Evolutionary conservation across 64 coral and sea anemone genomes (phyloP), one percentile per base, ranked within the genome.

Genomic region (Dendronephthya gigantea): DNA sequence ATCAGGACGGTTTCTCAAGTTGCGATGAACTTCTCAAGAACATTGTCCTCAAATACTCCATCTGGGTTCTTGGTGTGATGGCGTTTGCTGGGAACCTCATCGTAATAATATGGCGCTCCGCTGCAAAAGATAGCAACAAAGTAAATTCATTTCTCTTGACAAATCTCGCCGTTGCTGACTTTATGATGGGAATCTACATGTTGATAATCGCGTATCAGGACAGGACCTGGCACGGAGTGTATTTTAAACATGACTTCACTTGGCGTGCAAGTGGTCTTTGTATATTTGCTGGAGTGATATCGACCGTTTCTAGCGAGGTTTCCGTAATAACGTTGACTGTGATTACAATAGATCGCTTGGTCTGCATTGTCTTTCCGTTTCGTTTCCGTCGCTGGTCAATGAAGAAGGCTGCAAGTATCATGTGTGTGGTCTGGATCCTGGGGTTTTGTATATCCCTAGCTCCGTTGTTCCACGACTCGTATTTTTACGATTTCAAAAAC

Each of bases 101-200:
- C 4, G 69, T 76, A 2, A 37, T 76, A 37, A 37, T 76, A 13
- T 34, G 23, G 23, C 69, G 69, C 3, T 31, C 31, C 2, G 69
- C 34, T 27, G 69, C 31, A 13, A 31, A 27, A 30, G 69, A 76
- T 13, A 16, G 2, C 17, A 76, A 76, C 35, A 31, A 30, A 25
- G 69, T 76, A 8, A 28, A 76, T 38, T 76, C 69, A 13, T 76
- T 76, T 34, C 31, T 76, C 69, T 27, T 76, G 2, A 76, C 69
- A 1, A 32, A 76, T 16, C 69, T 76, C n/a, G 69, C 69, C 31
- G 69, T 76, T 13, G 11, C 69, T 38, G 69, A 76, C 69, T 76
- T 76, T 30, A 4, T 76, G 17, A 76, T 76, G 69, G 69, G 69
- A 34, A 38, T 76, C n/a, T 76, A 76, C 69, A 76, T 76, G 69